Evolutionary conservation across 1,140 invertebrate genomes (phyloP), one percentile per base, ranked within the genome.

Genomic region (Zaprionus ornatus): DNA sequence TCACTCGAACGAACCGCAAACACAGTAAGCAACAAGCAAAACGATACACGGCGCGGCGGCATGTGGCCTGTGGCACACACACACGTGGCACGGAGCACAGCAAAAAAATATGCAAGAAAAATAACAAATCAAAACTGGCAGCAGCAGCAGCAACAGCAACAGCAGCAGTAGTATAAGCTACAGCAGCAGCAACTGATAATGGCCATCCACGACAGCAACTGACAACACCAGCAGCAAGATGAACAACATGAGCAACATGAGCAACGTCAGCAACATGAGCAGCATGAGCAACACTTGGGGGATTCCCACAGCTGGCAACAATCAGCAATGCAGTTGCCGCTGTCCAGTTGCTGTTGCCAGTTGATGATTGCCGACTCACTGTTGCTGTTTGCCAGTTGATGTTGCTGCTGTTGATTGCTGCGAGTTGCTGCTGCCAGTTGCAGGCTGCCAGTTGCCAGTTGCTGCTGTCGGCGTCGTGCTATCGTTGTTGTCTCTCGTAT

Each of bases 1-100:
- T 72, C 81, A 80, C 65, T 75, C 62, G n/a, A 54, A 32, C 37
- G 40, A 45, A 45, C 40, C 40, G 56, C 48, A 55, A 40, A 19
- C 45, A 50, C 63, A 65, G 55, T 57, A 25, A 21, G 17, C 25
- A 25, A 48, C 42, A 68, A 15, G 50, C 52, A 61, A 15, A 66
- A 35, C 42, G 64, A 52, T 21, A 69, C 67, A 23, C 80, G 61
- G 45, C n/a, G 27, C 61, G 15, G 42, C 40, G 19, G 19, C 81
- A 66, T 67, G 55, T 48, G 54, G 29, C 21, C 63, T 48, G 59
- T 65, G 63, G 29, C 63, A 35, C 27, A 54, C n/a, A 19, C 50
- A 42, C 40, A n/a, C 15, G 40, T 15, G 25, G 55, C 29, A 32
- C 29, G 29, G 29, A 32, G 35, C 56, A 62, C 64, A 60, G 37